Base-by-base conservation (phyloP, 2,888 invertebrate genomes). In the Meteorus colon region DNA sequence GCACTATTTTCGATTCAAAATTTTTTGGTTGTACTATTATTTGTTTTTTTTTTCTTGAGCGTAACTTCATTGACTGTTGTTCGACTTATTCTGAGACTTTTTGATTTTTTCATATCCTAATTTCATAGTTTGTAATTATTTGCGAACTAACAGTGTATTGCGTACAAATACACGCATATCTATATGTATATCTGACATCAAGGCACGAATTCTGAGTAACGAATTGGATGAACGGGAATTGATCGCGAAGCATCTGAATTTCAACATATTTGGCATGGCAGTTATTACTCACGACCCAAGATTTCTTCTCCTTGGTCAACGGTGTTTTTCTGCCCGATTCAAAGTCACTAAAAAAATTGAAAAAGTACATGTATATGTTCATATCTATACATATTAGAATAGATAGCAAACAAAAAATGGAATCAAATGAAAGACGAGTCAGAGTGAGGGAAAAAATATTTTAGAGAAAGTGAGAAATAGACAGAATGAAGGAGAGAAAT, bases 381-480 rank as follows among this genome's bases (percentile, higher is more conserved):
- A 3, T 6, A 41, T 41, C 41, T 12, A 41, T 41, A 62, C 31
- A 31, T 16, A 62, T 31, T 62, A 31, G 1, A 31, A 27, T 27
- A 60, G 55, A 71, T 69, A 69, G 41, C 34, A 37, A 62, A 74
- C 71, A 71, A 65, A 74, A 48, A 72, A 65, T 34, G 34, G 34
- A 34, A 60, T 14, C 66, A 60, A 73, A 67, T 67, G 55, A 45
- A 65, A 34, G 37, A 24, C 37, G 63, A 34, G 34, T 27, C 19
- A 37, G 34, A 59, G 37, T 16, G 19, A 24, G 51, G 16, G 62
- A 55, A 70, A 74, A 68, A 74, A 37, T 60, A 73, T 41, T 41
- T 41, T 12, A 72, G 65, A 48, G 74, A 75, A 71, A 73, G 60
- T 62, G 62, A 73, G 74, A 71, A 74, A 63, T 62, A 67, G 72